A percentile compares a stretch with the other conserved stretches of the same genome.
These are phyloP conservation scores for Oryzias melastigma DNA, from an alignment of 2,113 vertebrate species.

Conservation along the genomic window DNA sequence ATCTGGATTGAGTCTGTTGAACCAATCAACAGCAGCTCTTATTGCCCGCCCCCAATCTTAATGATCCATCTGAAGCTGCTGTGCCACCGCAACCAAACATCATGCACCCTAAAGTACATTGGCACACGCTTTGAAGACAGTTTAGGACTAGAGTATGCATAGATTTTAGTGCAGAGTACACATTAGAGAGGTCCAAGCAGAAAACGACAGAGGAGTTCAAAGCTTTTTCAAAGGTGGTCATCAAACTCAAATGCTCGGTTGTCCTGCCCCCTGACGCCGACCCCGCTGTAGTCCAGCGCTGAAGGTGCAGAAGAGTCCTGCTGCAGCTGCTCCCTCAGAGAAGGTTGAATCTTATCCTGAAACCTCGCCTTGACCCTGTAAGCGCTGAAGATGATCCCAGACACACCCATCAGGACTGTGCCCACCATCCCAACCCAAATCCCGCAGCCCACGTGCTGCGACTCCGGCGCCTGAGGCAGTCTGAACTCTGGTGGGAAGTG, in stretches of 20 bases:
- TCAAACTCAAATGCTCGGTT: conserved; percentile 55
- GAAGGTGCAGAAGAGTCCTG: neutral
- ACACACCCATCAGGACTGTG: conserved; percentile 60
- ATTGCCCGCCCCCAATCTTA: too few relatives aligned
- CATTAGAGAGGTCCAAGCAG: too few relatives aligned
- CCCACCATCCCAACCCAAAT: conserved; percentile 69
- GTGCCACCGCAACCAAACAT: too few relatives aligned
- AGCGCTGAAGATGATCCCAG: conserved; percentile 67
- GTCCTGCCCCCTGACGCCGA: conserved; percentile 7
- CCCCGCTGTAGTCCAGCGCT: neutral
- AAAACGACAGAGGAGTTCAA: too few relatives aligned
- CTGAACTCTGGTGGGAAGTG: conserved; percentile 73
- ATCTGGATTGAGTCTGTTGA: too few relatives aligned
- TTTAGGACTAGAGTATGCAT: too few relatives aligned
- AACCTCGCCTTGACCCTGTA: conserved; percentile 44
- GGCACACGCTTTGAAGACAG: too few relatives aligned
- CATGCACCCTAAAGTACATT: too few relatives aligned
- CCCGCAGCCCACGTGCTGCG: conserved; percentile 67
- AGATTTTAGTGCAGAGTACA: too few relatives aligned
- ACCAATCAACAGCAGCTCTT: too few relatives aligned
- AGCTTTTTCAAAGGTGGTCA: conserved; percentile 18
- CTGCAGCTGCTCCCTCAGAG: neutral
- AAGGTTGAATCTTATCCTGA: neutral
- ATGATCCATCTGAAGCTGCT: too few relatives aligned
- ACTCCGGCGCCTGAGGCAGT: conserved; percentile 68